Conservation (phyloP, 2,797 vertebrate genomes). For the Myiothlypis chrysogaster region DNA sequence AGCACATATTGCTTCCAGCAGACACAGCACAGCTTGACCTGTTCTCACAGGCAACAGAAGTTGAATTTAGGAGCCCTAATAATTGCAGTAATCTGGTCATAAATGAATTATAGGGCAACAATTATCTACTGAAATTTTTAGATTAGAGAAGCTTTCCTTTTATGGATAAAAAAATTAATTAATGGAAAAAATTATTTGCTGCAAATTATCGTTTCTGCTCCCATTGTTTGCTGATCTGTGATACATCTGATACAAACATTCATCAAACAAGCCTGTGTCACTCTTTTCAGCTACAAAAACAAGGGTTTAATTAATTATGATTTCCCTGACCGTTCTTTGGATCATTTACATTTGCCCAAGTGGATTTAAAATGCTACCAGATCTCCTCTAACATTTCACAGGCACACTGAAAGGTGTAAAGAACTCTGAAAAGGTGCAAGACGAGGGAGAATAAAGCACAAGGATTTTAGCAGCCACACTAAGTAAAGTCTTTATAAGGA, state of each 20-base stretch:
- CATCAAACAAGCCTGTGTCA: not conserved
- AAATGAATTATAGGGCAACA: not conserved
- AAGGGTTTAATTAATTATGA: not conserved
- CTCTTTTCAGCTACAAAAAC: not conserved
- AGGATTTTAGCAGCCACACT: constrained; percentile 11
- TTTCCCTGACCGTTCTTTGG: not conserved
- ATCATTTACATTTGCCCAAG: constrained; percentile 37
- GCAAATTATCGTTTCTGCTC: not conserved
- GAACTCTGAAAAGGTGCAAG: constrained; percentile 59
- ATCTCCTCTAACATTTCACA: constrained; percentile 48
- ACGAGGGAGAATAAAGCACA: constrained; percentile 40
- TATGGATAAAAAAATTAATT: not conserved
- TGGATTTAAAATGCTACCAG: constrained; percentile 43
- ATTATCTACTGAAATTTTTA: constrained; percentile 15
- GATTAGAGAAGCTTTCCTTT: not conserved
- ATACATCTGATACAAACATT: not conserved
- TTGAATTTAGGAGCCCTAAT: not conserved
- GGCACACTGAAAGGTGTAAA: constrained; percentile 51
- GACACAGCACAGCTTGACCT: not conserved
- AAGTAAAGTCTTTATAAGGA: constrained; percentile 44
- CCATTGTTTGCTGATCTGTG: not conserved
- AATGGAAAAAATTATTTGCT: not conserved
- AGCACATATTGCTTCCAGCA: not conserved
- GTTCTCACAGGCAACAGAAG: not conserved
- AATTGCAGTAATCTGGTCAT: not conserved